Base-by-base conservation (phyloP, 2,888 invertebrate genomes). In the Theodoxus fluviatilis region DNA sequence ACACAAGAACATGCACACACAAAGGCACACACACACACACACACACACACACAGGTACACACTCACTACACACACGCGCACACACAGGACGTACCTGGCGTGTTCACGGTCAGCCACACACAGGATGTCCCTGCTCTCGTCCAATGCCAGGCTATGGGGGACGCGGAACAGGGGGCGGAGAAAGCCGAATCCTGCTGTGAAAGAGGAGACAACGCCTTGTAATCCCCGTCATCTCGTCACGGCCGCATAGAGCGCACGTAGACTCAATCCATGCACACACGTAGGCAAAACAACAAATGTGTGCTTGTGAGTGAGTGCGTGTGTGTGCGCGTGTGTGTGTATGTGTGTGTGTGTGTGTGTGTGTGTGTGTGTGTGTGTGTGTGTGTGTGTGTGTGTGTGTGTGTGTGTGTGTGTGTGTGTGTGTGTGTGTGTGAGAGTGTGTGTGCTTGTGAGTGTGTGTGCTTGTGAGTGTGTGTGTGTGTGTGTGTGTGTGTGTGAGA, bases 61-160 rank as follows among this genome's bases (percentile, higher is more conserved):
- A n/a, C n/a, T n/a, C n/a, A n/a, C n/a, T n/a, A n/a, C n/a, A n/a
- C n/a, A n/a, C n/a, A n/a, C n/a, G n/a, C n/a, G 35, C 35, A 67
- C 33, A 52, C 55, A 52, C 47, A 49, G 52, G 25, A 22, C 18
- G 9, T 73, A 83, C 83, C 61, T 93, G 90, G 93, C 93, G 82
- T 98, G 95, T 87, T 98, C 98, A 76, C 98, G 90, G 87, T 98
- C 98, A 33, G 98, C 98, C 55, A 98, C 94, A 87, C 98, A 98
- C 1, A 98, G 89, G 18, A 94, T 88, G 81, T 96, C 94, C 83
- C 93, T 89, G 68, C 93, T 91, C 83, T 97, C 96, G 71, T 96
- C 89, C 68, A 98, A 88, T 0, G 96, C 92, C 59, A 98, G 89
- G 69, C 94, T 94, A 87, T 98, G 98, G 0, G 97, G 97, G 35